phyloP scores from a whole-genome alignment of 1,140 invertebrate genomes.

The Halesus radiatus region DNA sequence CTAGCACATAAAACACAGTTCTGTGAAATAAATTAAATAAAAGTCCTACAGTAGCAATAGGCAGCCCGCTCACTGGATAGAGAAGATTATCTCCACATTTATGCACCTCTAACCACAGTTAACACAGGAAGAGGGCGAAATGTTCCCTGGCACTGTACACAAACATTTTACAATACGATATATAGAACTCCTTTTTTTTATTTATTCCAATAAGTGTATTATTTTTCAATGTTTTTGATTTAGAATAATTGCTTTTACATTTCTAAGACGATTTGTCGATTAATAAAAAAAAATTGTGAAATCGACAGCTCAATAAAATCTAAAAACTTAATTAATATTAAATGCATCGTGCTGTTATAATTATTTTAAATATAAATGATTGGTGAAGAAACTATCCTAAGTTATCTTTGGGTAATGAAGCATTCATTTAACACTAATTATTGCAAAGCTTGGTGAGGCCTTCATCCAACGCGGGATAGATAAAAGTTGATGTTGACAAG shows the following conservation, averaged over 20 bases:
- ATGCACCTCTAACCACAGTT: too few species aligned
- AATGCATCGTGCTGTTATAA: background rate
- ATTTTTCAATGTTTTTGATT: background rate
- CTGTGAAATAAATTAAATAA: too few species aligned
- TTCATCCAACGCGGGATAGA: too few species aligned
- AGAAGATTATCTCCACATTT: too few species aligned
- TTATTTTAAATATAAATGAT: background rate
- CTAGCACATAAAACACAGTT: too few species aligned
- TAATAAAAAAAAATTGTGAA: background rate
- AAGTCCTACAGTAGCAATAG: too few species aligned
- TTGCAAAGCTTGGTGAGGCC: background rate
- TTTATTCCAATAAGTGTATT: background rate
- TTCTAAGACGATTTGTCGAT: background rate
- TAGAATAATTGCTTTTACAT: background rate
- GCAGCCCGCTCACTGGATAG: too few species aligned
- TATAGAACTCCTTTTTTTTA: too few species aligned
- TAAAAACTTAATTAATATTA: background rate
- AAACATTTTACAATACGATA: too few species aligned
- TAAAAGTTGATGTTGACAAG: too few species aligned
- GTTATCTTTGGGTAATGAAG: slow-evolving; percentile 57
- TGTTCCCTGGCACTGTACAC: too few species aligned
- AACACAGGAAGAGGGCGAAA: too few species aligned
- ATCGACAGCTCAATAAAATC: background rate
- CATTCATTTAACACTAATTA: slow-evolving; percentile 40
- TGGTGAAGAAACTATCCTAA: slow-evolving; percentile 39